Base-by-base conservation (phyloP, 2,888 invertebrate species). In the Scaptomyza reducta region DNA sequence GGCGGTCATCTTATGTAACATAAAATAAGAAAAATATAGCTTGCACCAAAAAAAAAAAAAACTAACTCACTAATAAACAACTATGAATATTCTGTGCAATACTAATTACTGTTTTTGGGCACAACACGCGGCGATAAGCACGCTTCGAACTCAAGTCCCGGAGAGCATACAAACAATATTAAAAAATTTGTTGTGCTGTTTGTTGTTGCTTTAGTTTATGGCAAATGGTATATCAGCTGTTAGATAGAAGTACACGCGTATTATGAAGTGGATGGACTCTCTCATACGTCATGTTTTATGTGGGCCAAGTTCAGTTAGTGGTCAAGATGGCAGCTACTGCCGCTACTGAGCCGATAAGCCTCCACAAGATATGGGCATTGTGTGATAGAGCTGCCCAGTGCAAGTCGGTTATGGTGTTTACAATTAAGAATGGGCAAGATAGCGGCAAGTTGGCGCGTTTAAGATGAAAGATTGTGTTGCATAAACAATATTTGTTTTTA, bases 81-180 rank as follows among this genome's bases (percentile, higher is more conserved):
- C 25, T 77, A 70, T 77, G 61, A 73, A 75, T 71, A 70, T 73
- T 61, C 46, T 40, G n/a, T 18, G 59, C 40, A 44, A 55, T 18
- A 56, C 35, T 44, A 47, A 50, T 7, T 38, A 14, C 31, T 10
- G 31, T 33, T 13, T 33, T 65, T 40, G 38, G 59, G 47, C 47
- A 69, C 33, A 65, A 60, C 31, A 40, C 40, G n/a, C 38, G 16
- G 35, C 65, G 79, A 77, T 78, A 77, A 77, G 80, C 77, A 79
- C 70, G 80, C 65, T 73, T 60, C 41, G 25, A 50, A 45, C 53
- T 31, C 44, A 58, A 38, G 61, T 57, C 41, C 38, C 46, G 22
- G 18, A 9, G 6, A 49, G n/a, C 44, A 61, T 60, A 35, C 44
- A 45, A 31, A 47, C 22, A 60, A 49, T 61, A 33, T 40, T 40